Evolutionary conservation across 2,797 vertebrate genomes (phyloP), one percentile per base, ranked within the genome.

Genomic region (Garrulus glandarius): DNA sequence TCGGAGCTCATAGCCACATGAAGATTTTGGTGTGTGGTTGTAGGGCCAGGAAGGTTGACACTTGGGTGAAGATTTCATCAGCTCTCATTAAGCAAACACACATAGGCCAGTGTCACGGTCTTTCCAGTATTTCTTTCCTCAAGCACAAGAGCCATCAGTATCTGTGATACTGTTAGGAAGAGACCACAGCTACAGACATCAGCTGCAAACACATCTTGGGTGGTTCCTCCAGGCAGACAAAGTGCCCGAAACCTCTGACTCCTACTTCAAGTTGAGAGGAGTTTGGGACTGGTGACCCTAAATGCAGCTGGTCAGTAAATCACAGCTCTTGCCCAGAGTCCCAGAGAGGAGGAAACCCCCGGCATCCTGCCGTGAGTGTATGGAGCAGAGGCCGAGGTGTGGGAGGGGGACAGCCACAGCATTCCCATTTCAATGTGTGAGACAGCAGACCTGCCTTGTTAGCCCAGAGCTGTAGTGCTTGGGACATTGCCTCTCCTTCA

Each of bases 371-470:
- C 0, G 0, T 18, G 23, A 65, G 44, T 27, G 36, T 6, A 4
- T 15, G 77, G 56, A 89, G 49, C 83, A 56, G 64, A 71, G 21
- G 24, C 44, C 0, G 0, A 44, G 75, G n/a, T 52, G 84, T 53
- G 65, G 19, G 23, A 3, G 9, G 0, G 4, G 37, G 37, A 7
- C 27, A 67, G 23, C 44, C 64, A 50, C 53, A 83, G 68, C 79
- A 80, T 85, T 79, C 64, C 57, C 71, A 43, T 83, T 92, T 87
- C 79, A n/a, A 80, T n/a, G 72, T 85, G 94, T 81, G 89, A 95
- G 93, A 94, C 6, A 87, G 61, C 83, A 74, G 80, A 72, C 36
- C 63, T 84, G 63, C 65, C 86, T 67, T 87, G 44, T 92, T 79
- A 82, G 50, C 80, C 93, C 83, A 92, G 90, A 76, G 39, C 57